Evolutionary conservation across 2,888 invertebrate species (phyloP), one percentile per base, ranked within the genome.

Genomic region (Mythimna ferrago): DNA sequence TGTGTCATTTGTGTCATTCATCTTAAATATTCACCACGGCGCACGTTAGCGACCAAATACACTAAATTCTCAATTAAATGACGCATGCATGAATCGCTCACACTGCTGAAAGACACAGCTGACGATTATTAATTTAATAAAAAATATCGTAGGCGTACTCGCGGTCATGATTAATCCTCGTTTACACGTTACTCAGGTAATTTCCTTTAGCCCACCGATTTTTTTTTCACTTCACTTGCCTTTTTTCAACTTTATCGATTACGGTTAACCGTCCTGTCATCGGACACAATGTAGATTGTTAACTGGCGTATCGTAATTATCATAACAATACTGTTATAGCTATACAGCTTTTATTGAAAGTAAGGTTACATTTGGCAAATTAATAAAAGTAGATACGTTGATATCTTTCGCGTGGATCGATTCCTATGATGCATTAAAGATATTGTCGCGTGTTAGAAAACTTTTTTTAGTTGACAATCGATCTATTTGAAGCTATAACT

Each of bases 111-210:
- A 80, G 73, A 70, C 63, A 56, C 54, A 57, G 51, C 26, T 53
- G 70, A 54, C 51, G 60, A 75, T 69, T 80, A 80, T 78, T 82
- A 85, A 88, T 83, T 82, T 73, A 80, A 84, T 84, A 1, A 54
- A 19, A 48, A 62, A 16, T 66, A 65, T 54, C 35, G 84, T 83
- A 62, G 82, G 86, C 67, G 79, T 76, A 26, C 16, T 51, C n/a
- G 62, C 56, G 63, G 65, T 56, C 60, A 67, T 74, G 71, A 76
- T 80, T 75, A 84, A 71, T 51, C 21, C 65, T 76, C 65, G 76
- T 83, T 82, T 68, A 73, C 58, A 68, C 75, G 67, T 73, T 63
- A 66, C 72, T 66, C 57, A 14, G 54, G 65, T 71, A 80, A 85
- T 75, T 83, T 83, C 68, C 71, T 73, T 67, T 67, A 66, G 35